Evolutionary conservation across 2,797 vertebrate genomes (phyloP).

Genomic region (Parauchenoglanis punctatus): DNA sequence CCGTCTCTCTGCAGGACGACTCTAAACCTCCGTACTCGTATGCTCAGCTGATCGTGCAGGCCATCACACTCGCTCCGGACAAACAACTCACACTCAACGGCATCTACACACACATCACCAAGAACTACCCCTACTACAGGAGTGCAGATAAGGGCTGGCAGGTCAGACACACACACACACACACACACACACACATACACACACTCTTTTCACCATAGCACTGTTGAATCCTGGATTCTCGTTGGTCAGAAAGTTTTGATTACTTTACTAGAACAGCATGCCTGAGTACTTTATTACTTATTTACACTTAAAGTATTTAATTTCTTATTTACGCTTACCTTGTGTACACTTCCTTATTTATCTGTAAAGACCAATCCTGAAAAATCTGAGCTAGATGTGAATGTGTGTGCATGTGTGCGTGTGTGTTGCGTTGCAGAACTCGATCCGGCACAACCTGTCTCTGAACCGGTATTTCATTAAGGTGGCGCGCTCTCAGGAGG

Average conservation of each 20-base stretch:
- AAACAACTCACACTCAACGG: conserved; percentile 97
- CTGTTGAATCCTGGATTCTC: background rate
- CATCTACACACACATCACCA: conserved; percentile 97
- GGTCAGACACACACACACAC: conserved; percentile 68
- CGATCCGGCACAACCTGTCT: conserved; percentile 98
- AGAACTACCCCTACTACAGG: conserved; percentile 96
- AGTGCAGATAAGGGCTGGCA: conserved; percentile 99
- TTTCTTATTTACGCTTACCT: too few species aligned
- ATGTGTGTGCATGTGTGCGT: background rate
- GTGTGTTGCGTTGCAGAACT: conserved; percentile 80
- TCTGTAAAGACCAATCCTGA: too few species aligned
- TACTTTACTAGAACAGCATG: too few species aligned
- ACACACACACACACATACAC: background rate
- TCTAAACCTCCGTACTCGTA: conserved; percentile 98
- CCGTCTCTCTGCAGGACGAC: conserved; percentile 79
- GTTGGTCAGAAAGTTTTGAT: background rate
- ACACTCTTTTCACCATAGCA: background rate
- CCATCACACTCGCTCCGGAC: conserved; percentile 91
- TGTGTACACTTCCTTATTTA: too few species aligned
- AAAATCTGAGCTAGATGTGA: fast-evolving
- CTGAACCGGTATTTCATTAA: conserved; percentile 99
- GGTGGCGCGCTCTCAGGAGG: conserved; percentile 96
- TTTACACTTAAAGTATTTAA: too few species aligned
- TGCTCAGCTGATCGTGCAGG: conserved; percentile 96
- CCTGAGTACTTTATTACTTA: too few species aligned